phyloP scores from a whole-genome alignment of 2,113 vertebrate genomes.

The Siphamia tubifer region DNA sequence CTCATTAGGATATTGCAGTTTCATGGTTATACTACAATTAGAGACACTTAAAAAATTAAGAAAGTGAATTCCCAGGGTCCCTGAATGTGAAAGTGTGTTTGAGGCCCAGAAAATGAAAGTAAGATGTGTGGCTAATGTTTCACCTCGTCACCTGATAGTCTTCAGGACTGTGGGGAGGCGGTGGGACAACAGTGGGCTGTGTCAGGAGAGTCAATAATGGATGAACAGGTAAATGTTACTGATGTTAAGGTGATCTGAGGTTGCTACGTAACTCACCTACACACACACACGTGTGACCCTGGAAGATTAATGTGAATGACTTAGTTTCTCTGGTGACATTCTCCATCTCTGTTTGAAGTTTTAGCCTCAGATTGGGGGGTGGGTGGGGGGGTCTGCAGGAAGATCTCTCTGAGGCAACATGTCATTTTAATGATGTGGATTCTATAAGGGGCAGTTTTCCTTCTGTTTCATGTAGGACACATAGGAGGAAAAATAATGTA shows the following conservation, averaged over 20 bases:
- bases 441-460: no score
- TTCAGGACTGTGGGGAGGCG: background rate
- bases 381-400: background rate
- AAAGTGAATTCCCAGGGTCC: background rate
- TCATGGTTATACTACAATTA: background rate
- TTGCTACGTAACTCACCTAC: constrained; percentile 53
- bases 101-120: constrained; percentile 23
- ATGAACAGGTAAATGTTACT: constrained; percentile 30
- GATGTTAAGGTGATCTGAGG: constrained; percentile 8
- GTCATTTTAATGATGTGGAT: no score
- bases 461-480: no score
- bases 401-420: background rate
- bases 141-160: constrained; percentile 20
- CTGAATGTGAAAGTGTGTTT: background rate
- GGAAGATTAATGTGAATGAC: background rate
- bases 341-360: background rate
- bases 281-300: background rate
- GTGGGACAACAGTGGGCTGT: background rate
- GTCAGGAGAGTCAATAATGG: constrained; percentile 48
- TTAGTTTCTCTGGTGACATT: background rate
- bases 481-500: no score
- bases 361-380: background rate
- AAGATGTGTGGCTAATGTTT: constrained; percentile 15
- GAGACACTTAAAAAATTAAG: background rate
- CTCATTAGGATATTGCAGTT: background rate